Evolutionary conservation across 2,113 vertebrate species (phyloP).

Genomic region (Semnopithecus entellus): DNA sequence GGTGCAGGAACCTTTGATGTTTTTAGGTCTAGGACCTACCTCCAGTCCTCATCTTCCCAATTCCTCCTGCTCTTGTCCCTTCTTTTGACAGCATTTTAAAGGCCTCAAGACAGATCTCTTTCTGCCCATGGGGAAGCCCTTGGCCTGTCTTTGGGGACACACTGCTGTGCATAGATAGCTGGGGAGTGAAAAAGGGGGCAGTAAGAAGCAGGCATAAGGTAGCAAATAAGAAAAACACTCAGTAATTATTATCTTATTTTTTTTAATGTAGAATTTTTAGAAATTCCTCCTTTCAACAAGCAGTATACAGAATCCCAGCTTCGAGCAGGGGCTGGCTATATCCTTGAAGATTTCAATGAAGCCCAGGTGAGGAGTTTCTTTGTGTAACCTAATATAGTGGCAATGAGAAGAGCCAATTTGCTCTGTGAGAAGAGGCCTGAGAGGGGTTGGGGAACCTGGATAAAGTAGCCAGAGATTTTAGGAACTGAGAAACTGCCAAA

Average conservation of each 20-base stretch:
- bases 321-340: conserved; percentile 93
- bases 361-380: conserved; percentile 88
- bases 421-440: not conserved
- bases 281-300: conserved; percentile 92
- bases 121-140: not conserved
- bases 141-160: not conserved
- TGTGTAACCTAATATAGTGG: not conserved
- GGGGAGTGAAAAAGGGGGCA: not conserved
- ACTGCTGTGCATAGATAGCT: not conserved
- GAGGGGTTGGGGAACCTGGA: not conserved
- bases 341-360: conserved; percentile 96
- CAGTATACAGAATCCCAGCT: conserved; percentile 92
- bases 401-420: not conserved
- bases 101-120: not conserved
- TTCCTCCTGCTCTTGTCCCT: conserved; percentile 4
- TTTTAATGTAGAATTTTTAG: conserved; percentile 88
- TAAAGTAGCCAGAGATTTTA: not conserved
- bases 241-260: conserved; percentile 43
- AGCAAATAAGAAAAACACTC: not conserved
- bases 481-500: not conserved
- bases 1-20: not conserved
- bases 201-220: conserved; percentile 30
- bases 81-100: conserved; percentile 32
- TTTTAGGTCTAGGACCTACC: not conserved
- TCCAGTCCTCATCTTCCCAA: not conserved